Evolutionary conservation across 2,888 invertebrate genomes (phyloP), one percentile per base, ranked within the genome.

Genomic region (Acrobasis consociella): DNA sequence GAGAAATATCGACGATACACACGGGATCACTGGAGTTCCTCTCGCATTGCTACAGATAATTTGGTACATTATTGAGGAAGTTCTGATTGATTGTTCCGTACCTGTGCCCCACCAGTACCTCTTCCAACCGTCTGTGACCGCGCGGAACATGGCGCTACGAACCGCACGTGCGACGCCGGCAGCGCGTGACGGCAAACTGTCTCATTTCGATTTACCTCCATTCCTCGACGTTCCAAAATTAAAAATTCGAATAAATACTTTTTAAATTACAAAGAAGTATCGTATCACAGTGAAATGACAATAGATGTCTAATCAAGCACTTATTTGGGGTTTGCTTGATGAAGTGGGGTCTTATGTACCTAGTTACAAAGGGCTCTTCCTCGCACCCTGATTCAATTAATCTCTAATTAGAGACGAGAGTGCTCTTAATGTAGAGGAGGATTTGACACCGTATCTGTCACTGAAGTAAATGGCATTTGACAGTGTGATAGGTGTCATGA

Each of bases 81-180:
- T 82, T 69, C 74, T 83, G 78, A 87, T 87, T 82, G 78, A 75
- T 81, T 71, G 81, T 86, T 87, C 83, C 87, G 83, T 90, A 92
- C 92, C 92, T 91, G 91, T 86, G 76, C 92, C 92, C 91, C 91
- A 91, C 91, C 91, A 92, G 75, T 88, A 92, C 71, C 87, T 86
- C 77, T 91, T 91, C 92, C 92, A 92, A 70, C 87, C 78, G 73
- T 91, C 90, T 62, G 87, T 79, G 69, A 92, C 87, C 67, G 87
- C 86, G 76, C 92, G 92, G 66, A 92, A 89, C 91, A 91, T 91
- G 62, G 73, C 83, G 82, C 69, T 71, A 76, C 90, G 89, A 85
- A 82, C 84, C 83, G 70, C 70, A 78, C 91, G 91, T 88, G 84
- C 85, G 83, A 69, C 81, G 74, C 82, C 80, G 75, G 78, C 85